Evolutionary conservation across 1,140 invertebrate species (phyloP), one percentile per base, ranked within the genome.

Genomic region (Solen grandis): DNA sequence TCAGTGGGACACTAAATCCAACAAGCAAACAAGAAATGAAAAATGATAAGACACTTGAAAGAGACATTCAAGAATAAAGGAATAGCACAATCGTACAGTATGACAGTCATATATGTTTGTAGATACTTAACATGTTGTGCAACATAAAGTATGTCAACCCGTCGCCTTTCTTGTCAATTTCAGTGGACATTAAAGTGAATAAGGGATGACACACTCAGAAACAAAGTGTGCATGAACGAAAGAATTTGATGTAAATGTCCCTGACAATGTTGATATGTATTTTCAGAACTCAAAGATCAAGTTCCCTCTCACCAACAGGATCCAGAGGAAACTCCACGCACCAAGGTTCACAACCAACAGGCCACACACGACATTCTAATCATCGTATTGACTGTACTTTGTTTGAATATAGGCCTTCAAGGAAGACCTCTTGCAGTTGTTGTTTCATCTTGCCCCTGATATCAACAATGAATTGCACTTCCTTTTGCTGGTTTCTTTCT

Each of bases 241-340:
- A n/a, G n/a, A n/a, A n/a, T n/a, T n/a, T n/a, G n/a, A n/a, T n/a
- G n/a, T n/a, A n/a, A n/a, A n/a, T n/a, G n/a, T n/a, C n/a, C n/a
- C n/a, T n/a, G n/a, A n/a, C n/a, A n/a, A n/a, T n/a, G n/a, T n/a
- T n/a, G n/a, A n/a, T n/a, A n/a, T n/a, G n/a, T n/a, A n/a, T n/a
- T 91, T 92, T 68, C 88, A 93, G 93, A 92, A 99, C 93, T 95
- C 96, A 50, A 96, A 95, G 88, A 99, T 99, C 92, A 95, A 95
- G 90, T 99, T 99, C 95, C 99, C 99, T 76, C 93, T 99, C 92
- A 97, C 98, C 35, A 98, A 99, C 93, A 95, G 98, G 84, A 97
- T 99, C 81, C 95, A 96, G 92, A 93, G 90, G 81, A 91, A 91
- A 74, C 88, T 92, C 55, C 92, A 94, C 83, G 88, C 90, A 72